A percentile compares a stretch with the other conserved stretches of the same genome.
phyloP scores from a whole-genome alignment of 30 jellyfish, hydroid and myxozoan species.

The Calvadosia cruxmelitensis region DNA sequence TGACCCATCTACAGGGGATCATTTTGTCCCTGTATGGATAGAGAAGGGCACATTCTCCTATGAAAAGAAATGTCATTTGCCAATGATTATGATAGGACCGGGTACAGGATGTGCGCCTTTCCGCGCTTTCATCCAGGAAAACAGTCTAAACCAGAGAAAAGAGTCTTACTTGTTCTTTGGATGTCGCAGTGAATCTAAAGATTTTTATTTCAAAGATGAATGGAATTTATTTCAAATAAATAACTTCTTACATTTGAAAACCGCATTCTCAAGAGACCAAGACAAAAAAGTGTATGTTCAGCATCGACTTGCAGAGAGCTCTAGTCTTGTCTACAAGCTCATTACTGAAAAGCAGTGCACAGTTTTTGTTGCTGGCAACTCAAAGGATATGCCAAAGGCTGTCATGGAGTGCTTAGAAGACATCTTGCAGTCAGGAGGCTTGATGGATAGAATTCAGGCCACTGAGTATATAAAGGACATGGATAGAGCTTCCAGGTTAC shows the following conservation, averaged over 20 bases:
- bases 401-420: conserved; percentile 57
- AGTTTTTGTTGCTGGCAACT: conserved; percentile 79
- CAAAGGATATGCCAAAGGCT: conserved; percentile 93
- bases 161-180: conserved; percentile 70
- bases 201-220: conserved; percentile 62
- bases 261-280: conserved; percentile 95
- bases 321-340: conserved; percentile 45
- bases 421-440: conserved; percentile 26
- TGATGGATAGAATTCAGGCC: conserved; percentile 34
- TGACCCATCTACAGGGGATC: not conserved
- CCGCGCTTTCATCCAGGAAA: conserved; percentile 53
- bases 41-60: conserved; percentile 49
- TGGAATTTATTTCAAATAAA: conserved; percentile 16
- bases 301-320: conserved; percentile 45
- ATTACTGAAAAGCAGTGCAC: conserved; percentile 26
- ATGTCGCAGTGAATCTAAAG: conserved; percentile 55
- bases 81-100: conserved; percentile 96
- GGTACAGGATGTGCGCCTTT: conserved; percentile 99
- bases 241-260: conserved; percentile 10
- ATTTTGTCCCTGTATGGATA: conserved; percentile 46
- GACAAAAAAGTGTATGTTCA: conserved; percentile 73
- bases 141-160: conserved; percentile 13
- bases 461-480: conserved; percentile 35
- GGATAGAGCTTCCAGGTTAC: conserved; percentile 55
- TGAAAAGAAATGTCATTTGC: conserved; percentile 46